phyloP scores from a whole-genome alignment of 2,113 vertebrate genomes.

The Elephas maximus region DNA sequence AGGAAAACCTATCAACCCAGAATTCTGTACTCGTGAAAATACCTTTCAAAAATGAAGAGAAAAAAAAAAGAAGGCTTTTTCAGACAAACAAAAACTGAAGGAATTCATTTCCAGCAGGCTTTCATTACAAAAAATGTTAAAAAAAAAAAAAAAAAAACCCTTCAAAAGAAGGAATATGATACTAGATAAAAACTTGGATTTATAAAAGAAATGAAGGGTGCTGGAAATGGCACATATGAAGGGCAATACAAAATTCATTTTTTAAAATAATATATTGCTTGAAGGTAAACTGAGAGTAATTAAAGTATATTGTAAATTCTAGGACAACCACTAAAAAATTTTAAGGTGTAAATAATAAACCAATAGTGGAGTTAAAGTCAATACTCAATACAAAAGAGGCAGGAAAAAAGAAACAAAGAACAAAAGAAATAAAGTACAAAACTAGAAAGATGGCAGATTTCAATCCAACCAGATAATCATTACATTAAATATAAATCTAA shows the following conservation, averaged over 20 bases:
- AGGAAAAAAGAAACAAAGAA: background rate
- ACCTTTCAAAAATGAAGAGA: background rate
- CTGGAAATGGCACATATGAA: conserved; percentile 19
- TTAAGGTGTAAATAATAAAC: conserved; percentile 39
- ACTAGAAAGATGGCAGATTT: background rate
- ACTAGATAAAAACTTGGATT: background rate
- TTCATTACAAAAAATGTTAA: background rate
- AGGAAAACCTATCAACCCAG: background rate
- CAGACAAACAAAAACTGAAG: conserved; percentile 24
- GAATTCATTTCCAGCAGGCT: background rate
- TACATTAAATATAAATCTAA: conserved; percentile 55
- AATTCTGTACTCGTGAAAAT: background rate
- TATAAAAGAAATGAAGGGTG: background rate
- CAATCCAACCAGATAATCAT: background rate
- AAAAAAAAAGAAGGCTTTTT: background rate
- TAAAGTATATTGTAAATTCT: background rate
- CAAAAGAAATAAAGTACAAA: conserved; percentile 6
- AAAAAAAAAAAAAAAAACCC: background rate
- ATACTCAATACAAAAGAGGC: background rate
- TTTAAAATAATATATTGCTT: background rate
- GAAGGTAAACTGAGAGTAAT: conserved; percentile 42
- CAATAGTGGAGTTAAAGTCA: background rate
- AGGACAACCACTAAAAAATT: background rate
- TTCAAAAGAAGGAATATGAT: background rate
- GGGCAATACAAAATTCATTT: conserved; percentile 18